phyloP scores from a whole-genome alignment of 2,113 vertebrate species.

The Toxostoma redivivum region DNA sequence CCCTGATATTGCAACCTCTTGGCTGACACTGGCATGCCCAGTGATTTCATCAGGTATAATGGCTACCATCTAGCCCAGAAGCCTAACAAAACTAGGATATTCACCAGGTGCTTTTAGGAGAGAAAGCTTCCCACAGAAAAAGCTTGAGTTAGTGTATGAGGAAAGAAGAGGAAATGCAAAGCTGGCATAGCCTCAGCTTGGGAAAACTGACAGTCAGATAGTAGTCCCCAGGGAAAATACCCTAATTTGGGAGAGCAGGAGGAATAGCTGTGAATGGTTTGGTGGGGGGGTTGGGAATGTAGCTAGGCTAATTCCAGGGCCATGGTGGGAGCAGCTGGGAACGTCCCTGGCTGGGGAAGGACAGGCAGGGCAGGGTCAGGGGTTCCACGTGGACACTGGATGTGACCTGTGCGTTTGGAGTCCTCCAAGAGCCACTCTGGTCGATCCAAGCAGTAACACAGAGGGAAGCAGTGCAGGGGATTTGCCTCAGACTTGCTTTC shows the following conservation, averaged over 20 bases:
- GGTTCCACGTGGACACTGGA: accelerated
- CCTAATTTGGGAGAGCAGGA: not conserved
- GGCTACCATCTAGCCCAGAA: not conserved
- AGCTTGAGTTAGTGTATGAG: not conserved
- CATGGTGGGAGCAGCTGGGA: not conserved
- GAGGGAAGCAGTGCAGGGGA: not conserved
- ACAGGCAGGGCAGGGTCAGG: accelerated
- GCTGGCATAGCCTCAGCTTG: not conserved
- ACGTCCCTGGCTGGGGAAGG: accelerated
- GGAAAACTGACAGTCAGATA: not conserved
- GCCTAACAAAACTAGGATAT: not conserved
- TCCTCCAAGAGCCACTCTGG: not conserved
- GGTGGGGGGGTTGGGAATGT: not conserved
- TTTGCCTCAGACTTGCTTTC: not conserved
- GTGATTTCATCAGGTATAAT: not conserved
- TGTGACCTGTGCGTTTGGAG: not conserved
- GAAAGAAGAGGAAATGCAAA: not conserved
- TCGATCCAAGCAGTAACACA: not conserved
- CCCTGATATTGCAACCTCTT: not conserved
- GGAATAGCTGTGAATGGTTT: not conserved
- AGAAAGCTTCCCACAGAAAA: not conserved
- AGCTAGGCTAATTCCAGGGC: not conserved
- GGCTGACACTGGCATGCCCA: not conserved
- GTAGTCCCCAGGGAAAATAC: not conserved
- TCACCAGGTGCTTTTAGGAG: not conserved